A percentile compares a stretch with the other conserved stretches of the same genome.
Conservation (phyloP, 2,888 invertebrate species). For the Dynastes grantii region DNA sequence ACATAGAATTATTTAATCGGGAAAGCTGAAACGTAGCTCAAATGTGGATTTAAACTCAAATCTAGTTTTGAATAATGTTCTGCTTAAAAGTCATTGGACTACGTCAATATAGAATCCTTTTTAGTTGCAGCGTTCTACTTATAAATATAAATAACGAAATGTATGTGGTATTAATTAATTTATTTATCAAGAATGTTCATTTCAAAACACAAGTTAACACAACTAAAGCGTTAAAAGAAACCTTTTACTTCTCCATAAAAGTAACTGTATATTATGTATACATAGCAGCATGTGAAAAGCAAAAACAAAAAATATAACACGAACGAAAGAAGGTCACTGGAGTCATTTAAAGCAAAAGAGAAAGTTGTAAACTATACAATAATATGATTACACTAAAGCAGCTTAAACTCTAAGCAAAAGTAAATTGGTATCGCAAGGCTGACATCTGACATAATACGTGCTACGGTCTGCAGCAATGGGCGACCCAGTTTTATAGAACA, state of each 20-base stretch:
- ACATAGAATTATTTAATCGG: too few relatives aligned
- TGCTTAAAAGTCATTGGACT: too few relatives aligned
- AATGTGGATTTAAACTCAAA: too few relatives aligned
- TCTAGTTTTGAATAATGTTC: too few relatives aligned
- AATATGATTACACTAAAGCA: background rate
- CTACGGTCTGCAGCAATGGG: conserved; percentile 5
- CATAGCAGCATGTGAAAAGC: background rate
- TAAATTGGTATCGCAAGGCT: conserved; percentile 11
- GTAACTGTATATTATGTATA: background rate
- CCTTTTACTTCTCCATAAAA: background rate
- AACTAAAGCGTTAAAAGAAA: background rate
- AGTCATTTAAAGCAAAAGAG: background rate
- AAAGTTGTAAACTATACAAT: background rate
- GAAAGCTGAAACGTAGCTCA: too few relatives aligned
- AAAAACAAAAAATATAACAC: background rate
- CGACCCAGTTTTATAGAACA: conserved; percentile 12
- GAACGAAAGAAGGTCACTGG: conserved; percentile 8
- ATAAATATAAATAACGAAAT: too few relatives aligned
- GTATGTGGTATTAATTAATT: too few relatives aligned
- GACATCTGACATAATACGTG: background rate
- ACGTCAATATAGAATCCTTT: too few relatives aligned
- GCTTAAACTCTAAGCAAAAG: conserved; percentile 5
- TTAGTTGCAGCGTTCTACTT: too few relatives aligned
- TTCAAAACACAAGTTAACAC: too few relatives aligned
- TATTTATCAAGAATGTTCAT: too few relatives aligned